Percentiles rank a stretch among this genome's conserved stretches.
phyloP scores from a whole-genome alignment of 2,888 invertebrate genomes.

The Furcula furcula region DNA sequence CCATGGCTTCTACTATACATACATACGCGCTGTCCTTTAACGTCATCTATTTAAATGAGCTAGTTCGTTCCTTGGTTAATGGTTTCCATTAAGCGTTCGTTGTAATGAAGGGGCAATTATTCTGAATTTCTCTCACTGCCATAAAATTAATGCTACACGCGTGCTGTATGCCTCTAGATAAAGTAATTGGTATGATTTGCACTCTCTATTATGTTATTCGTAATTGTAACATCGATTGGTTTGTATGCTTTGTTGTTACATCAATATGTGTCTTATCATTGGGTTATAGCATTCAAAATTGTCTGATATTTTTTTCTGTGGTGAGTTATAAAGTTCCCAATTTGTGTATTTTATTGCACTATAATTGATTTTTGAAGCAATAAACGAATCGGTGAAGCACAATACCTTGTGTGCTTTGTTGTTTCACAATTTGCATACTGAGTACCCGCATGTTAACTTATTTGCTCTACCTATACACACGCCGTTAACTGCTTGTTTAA shows the following conservation, averaged over 20 bases:
- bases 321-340: slow-evolving; percentile 34
- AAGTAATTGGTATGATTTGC: slow-evolving; percentile 66
- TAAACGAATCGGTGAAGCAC: slow-evolving; percentile 45
- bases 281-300: slow-evolving; percentile 23
- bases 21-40: too few species aligned
- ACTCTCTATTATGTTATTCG: slow-evolving; percentile 50
- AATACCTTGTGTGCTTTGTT: slow-evolving; percentile 38
- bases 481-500: slow-evolving; percentile 15
- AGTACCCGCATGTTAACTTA: slow-evolving; percentile 48
- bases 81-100: slow-evolving; percentile 17
- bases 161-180: slow-evolving; percentile 45
- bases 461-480: slow-evolving; percentile 29
- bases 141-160: slow-evolving; percentile 64
- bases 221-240: slow-evolving; percentile 37
- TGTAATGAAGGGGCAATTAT: slow-evolving; percentile 60
- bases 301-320: neutral
- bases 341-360: slow-evolving; percentile 62
- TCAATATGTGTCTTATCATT: slow-evolving; percentile 31
- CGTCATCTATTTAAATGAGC: slow-evolving; percentile 6
- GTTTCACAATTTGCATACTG: slow-evolving; percentile 51
- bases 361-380: slow-evolving; percentile 56
- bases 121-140: slow-evolving; percentile 57
- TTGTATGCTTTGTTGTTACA: slow-evolving; percentile 3
- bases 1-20: too few species aligned
- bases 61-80: neutral